phyloP scores from a whole-genome alignment of 2,888 invertebrate species.

The Timandra comae region DNA sequence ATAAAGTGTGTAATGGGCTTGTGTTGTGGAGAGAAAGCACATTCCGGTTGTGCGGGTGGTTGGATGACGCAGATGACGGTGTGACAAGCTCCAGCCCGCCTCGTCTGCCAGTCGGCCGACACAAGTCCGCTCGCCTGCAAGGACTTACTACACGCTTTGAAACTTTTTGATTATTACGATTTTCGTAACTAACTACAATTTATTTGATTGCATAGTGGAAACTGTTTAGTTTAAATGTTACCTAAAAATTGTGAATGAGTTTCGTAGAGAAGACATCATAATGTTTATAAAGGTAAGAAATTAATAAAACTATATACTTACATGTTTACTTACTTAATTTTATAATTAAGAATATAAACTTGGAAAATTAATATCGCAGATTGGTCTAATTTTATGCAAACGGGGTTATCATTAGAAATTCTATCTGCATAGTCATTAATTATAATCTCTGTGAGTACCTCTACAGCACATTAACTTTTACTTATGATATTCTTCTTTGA shows the following conservation, averaged over 20 bases:
- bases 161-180: neutral
- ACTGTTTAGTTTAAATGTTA: conserved; percentile 20
- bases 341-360: no score
- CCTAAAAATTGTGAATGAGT: conserved; percentile 7
- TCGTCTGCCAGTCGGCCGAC: conserved; percentile 48
- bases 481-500: no score
- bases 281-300: conserved; percentile 13
- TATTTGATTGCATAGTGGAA: conserved; percentile 15
- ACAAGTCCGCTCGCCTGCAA: conserved; percentile 47
- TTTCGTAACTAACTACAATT: conserved; percentile 4
- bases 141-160: conserved; percentile 25
- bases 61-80: conserved; percentile 70
- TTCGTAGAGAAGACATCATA: conserved; percentile 12
- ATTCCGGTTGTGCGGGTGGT: conserved; percentile 61
- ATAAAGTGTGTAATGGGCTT: conserved; percentile 42
- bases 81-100: conserved; percentile 35
- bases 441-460: no score
- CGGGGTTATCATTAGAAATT: no score
- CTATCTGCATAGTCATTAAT: no score
- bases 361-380: no score
- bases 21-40: conserved; percentile 64
- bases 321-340: no score
- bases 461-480: no score
- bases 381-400: no score
- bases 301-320: no score